Conservation (phyloP, 2,797 vertebrate genomes). For the Schizothorax lantsangensis region DNA sequence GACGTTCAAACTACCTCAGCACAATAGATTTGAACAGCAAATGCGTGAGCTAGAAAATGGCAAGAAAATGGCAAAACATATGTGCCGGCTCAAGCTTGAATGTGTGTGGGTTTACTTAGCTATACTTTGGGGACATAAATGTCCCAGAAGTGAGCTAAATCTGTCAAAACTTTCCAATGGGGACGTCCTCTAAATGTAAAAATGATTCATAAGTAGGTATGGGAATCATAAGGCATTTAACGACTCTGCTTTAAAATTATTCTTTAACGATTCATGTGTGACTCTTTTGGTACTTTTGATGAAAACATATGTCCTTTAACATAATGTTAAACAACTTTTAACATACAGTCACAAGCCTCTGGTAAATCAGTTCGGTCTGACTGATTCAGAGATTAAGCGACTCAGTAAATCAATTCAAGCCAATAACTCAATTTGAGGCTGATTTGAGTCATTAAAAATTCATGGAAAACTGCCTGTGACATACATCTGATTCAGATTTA, state of each 20-base stretch:
- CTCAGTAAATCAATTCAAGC: constrained; percentile 2
- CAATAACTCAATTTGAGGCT: neutral
- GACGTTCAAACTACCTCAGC: neutral
- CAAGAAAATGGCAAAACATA: neutral
- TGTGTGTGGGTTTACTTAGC: neutral
- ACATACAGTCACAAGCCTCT: neutral
- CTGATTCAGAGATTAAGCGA: neutral
- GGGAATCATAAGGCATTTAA: neutral
- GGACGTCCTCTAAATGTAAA: neutral
- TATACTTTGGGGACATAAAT: neutral
- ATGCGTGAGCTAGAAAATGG: constrained; percentile 35
- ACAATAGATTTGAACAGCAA: constrained; percentile 54
- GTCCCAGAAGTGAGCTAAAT: neutral
- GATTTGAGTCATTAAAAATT: constrained; percentile 1
- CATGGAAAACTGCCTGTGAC: neutral
- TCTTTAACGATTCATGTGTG: neutral
- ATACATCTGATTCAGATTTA: neutral
- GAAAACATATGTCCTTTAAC: neutral
- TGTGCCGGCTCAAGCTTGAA: neutral
- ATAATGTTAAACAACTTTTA: neutral
- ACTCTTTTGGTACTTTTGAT: neutral
- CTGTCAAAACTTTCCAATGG: neutral
- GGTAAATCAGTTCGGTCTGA: neutral
- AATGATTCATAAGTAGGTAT: neutral
- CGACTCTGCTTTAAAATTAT: neutral